Base-by-base conservation (phyloP, 1,140 invertebrate genomes). In the Neotoxoptera formosana region DNA sequence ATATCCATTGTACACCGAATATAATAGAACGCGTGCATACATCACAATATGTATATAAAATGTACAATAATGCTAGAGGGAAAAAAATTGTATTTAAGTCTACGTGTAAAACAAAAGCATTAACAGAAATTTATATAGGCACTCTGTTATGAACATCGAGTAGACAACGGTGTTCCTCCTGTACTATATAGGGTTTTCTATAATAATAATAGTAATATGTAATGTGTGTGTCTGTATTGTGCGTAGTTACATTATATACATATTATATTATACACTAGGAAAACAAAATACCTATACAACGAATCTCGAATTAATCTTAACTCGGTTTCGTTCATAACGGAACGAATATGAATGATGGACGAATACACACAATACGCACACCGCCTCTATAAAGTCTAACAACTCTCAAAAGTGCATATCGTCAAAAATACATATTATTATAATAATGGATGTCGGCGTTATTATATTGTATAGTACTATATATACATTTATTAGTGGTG, bases 351-450 rank as follows among this genome's bases (percentile, higher is more conserved):
- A 53, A 89, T 56, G 51, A 88, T 88, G 86, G 86, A 48, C 86
- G 36, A 41, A 84, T 48, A 47, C 47, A 6, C 30, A 47, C n/a
- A n/a, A n/a, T n/a, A 41, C 4, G 41, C 41, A 41, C 41, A 4
- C 47, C 6, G 34, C 45, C 45, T 30, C 86, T 48, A n/a, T n/a
- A 41, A 23, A 67, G 90, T 47, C 30, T 84, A 84, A 92, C 47
- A 92, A 67, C 89, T 67, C 30, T 93, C 20, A 86, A 93, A 93
- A 93, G 91, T 86, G 48, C 91, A 86, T 51, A 86, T 84, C 81
- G 91, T 93, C 81, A 93, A 93, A 93, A 93, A 93, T 93, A 86
- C 48, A 56, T 84, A 93, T 56, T 93, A 93, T 86, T 86, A 93
- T 93, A 86, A 93, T 93, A 86, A 93, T 93, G 81, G 91, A 86